These are phyloP conservation scores for Matsumyia berberina DNA, from an alignment of 2,888 invertebrate genomes.

Conservation along the genomic window DNA sequence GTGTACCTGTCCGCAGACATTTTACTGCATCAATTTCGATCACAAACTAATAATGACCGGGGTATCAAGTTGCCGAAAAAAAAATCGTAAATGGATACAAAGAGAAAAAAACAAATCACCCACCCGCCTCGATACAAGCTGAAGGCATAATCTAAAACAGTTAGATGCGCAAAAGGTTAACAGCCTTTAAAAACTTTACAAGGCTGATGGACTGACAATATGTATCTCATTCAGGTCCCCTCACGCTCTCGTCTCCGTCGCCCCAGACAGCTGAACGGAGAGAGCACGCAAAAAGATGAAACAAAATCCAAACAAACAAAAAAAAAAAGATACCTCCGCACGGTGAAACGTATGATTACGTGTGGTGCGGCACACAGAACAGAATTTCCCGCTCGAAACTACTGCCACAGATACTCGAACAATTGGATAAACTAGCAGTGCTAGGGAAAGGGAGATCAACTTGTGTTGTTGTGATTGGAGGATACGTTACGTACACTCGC, in stretches of 20 bases:
- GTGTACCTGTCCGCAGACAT: slow-evolving; percentile 29
- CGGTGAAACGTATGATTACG: slow-evolving; percentile 29
- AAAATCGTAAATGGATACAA: background rate
- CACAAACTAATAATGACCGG: slow-evolving; percentile 53
- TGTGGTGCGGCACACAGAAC: slow-evolving; percentile 3
- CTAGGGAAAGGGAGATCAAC: slow-evolving; percentile 19
- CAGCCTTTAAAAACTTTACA: slow-evolving; percentile 49
- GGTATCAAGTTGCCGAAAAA: slow-evolving; percentile 47
- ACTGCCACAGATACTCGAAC: background rate
- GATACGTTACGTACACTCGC: background rate
- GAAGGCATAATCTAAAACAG: slow-evolving; percentile 51
- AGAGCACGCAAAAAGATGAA: slow-evolving; percentile 48
- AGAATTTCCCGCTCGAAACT: slow-evolving; percentile 27
- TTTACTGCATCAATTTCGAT: slow-evolving; percentile 49
- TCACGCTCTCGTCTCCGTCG: background rate
- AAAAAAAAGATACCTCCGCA: slow-evolving; percentile 10
- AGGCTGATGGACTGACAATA: slow-evolving; percentile 47
- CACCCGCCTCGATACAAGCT: slow-evolving; percentile 18
- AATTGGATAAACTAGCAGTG: slow-evolving; percentile 16
- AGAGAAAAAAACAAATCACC: slow-evolving; percentile 11
- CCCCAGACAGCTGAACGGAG: background rate
- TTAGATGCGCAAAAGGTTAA: slow-evolving; percentile 55
- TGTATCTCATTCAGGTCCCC: slow-evolving; percentile 7
- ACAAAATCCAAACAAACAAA: slow-evolving; percentile 36
- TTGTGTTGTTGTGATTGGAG: slow-evolving; percentile 26